Evolutionary conservation across 2,888 invertebrate species (phyloP).

Genomic region (Aradus depressus): DNA sequence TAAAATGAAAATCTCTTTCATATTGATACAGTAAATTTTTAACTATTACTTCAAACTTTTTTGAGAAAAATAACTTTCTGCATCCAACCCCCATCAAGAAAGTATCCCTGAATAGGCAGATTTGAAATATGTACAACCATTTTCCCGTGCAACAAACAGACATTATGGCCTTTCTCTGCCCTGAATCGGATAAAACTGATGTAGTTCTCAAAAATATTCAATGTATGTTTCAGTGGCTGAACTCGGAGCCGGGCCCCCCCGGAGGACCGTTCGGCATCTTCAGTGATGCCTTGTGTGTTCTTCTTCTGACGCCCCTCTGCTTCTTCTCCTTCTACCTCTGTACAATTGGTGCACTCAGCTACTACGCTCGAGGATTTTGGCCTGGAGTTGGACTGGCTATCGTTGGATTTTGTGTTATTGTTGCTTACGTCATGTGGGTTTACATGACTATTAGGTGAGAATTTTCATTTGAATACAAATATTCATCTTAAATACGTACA

Average conservation of each 20-base stretch:
- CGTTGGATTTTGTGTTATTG: slow-evolving; percentile 35
- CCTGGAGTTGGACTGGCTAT: slow-evolving; percentile 36
- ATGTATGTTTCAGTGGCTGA: slow-evolving; percentile 40
- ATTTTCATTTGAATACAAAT: background rate
- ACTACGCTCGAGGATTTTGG: slow-evolving; percentile 36
- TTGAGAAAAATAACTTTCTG: no score
- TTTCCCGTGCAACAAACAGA: no score
- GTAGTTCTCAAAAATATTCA: no score
- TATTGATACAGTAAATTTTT: no score
- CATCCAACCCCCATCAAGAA: no score
- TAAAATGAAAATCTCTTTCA: no score
- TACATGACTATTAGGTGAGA: slow-evolving; percentile 36
- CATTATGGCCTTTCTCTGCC: no score
- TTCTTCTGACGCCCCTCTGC: slow-evolving; percentile 42
- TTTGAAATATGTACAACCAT: no score
- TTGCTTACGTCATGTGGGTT: slow-evolving; percentile 36
- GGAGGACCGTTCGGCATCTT: slow-evolving; percentile 38
- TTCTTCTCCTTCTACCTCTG: slow-evolving; percentile 41
- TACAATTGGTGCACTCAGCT: slow-evolving; percentile 38
- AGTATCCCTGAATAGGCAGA: no score
- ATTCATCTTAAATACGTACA: no score
- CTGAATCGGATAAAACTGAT: no score
- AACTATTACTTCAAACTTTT: no score
- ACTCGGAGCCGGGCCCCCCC: slow-evolving; percentile 34
- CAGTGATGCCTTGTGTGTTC: slow-evolving; percentile 40